Conservation (phyloP, 2,113 vertebrate genomes). For the Gobiocypris rarus region DNA sequence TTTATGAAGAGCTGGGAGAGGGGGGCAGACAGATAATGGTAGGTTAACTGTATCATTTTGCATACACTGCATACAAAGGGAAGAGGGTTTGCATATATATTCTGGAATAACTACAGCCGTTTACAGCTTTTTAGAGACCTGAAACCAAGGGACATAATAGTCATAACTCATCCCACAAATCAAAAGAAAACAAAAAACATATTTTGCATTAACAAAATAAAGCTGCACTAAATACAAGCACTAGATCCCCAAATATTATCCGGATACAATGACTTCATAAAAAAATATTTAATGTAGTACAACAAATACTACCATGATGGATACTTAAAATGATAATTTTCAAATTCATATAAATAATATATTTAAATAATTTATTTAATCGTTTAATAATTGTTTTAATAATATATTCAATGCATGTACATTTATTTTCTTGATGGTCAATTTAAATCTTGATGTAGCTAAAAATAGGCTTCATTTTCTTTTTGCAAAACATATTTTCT, state of each 20-base stretch:
- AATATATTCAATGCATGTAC: too few species aligned
- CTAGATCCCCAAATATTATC: neutral
- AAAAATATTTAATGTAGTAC: neutral
- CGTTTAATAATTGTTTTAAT: too few species aligned
- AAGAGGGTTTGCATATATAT: conserved; percentile 19
- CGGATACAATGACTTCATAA: neutral
- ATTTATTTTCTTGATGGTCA: neutral
- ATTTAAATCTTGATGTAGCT: neutral
- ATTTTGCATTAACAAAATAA: neutral
- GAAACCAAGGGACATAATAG: neutral
- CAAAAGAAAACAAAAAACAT: neutral
- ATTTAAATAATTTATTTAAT: neutral
- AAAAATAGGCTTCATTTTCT: neutral
- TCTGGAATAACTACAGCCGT: conserved; percentile 32
- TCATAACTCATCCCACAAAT: neutral
- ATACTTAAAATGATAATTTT: neutral
- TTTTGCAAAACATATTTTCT: neutral
- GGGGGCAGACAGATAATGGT: neutral
- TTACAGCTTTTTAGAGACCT: conserved; percentile 16
- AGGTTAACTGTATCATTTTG: neutral
- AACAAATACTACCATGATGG: neutral
- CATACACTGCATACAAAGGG: neutral
- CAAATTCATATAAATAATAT: neutral
- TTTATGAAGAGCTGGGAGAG: neutral
- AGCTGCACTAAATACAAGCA: neutral